These are phyloP conservation scores for Rissa tridactyla DNA, from an alignment of 2,113 vertebrate genomes.

Conservation along the genomic window DNA sequence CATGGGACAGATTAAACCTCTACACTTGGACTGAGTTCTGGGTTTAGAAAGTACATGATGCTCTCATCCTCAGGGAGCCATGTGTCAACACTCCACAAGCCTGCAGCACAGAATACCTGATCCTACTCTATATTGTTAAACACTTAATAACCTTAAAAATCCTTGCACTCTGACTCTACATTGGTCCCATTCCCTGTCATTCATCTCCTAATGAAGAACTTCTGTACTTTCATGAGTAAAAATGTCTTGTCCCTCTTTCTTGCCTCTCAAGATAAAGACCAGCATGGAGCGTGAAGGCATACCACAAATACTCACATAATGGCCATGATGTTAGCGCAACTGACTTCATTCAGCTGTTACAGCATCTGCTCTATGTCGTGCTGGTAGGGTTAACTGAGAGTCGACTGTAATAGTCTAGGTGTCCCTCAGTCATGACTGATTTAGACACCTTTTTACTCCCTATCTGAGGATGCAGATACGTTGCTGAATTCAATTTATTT, in stretches of 20 bases:
- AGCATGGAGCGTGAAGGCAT: background rate
- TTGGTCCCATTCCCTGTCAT: background rate
- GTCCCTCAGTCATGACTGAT: background rate
- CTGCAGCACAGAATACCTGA: background rate
- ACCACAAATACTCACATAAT: background rate
- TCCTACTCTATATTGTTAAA: background rate
- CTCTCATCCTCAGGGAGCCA: fast-evolving
- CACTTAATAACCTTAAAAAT: background rate
- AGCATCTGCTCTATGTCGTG: background rate
- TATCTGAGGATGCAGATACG: background rate
- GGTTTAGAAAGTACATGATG: background rate
- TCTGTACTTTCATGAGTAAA: background rate
- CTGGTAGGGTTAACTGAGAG: background rate
- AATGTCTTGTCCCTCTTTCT: background rate
- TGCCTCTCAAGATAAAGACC: background rate
- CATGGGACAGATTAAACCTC: background rate
- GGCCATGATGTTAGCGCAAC: background rate
- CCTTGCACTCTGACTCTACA: background rate
- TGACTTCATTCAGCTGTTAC: background rate
- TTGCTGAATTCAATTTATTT: background rate
- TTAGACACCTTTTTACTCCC: background rate
- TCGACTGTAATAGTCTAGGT: background rate
- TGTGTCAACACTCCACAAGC: background rate
- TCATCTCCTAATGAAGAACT: background rate
- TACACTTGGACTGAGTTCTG: background rate